Percentiles rank a stretch among this genome's conserved stretches.
These are phyloP conservation scores for Calliphora vicina DNA, from an alignment of 1,140 invertebrate genomes.

Conservation along the genomic window DNA sequence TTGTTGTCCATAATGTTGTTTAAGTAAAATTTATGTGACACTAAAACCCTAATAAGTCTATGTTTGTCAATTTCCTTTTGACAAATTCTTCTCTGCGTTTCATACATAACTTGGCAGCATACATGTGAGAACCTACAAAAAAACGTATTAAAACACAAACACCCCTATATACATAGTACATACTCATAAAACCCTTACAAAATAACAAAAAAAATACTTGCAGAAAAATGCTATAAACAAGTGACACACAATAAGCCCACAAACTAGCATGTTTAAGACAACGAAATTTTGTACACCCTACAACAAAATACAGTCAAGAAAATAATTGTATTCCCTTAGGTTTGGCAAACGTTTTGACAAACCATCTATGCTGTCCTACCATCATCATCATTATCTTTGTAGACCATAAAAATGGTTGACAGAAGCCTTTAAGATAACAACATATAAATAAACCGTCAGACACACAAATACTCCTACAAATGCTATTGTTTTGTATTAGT, in stretches of 20 bases:
- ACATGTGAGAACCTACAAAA: not conserved
- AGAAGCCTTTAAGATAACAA: not conserved
- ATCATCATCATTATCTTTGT: too few species aligned
- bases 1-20: not conserved
- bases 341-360: too few species aligned
- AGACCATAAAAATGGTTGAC: not conserved
- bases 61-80: slow-evolving; percentile 33
- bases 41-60: slow-evolving; percentile 36
- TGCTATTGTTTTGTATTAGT: not conserved
- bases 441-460: not conserved
- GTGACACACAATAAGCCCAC: not conserved
- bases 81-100: not conserved
- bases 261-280: too few species aligned
- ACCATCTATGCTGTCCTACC: too few species aligned
- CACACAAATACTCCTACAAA: not conserved
- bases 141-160: too few species aligned
- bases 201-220: not conserved
- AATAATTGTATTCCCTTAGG: too few species aligned
- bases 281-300: not conserved
- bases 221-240: not conserved
- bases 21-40: slow-evolving; percentile 27
- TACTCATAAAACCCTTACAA: not conserved
- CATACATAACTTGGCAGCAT: not conserved
- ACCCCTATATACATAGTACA: too few species aligned
- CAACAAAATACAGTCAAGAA: too few species aligned